Base-by-base conservation (phyloP, 2,888 invertebrate genomes). In the Pristionchus exspectatus region DNA sequence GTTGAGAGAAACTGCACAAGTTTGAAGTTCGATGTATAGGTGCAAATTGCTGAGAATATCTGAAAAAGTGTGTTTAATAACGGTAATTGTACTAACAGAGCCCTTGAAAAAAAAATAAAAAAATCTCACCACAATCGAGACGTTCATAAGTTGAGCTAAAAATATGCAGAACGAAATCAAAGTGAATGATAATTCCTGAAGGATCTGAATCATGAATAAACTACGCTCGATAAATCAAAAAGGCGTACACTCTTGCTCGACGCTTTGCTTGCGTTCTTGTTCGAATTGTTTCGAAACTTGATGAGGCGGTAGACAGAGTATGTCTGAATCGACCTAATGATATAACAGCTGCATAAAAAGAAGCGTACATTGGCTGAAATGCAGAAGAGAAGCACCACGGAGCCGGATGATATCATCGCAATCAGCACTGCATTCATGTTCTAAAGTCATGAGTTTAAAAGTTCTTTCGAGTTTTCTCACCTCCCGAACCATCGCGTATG, bases 91-190 rank as follows among this genome's bases (percentile, higher is more conserved):
- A 54, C 7, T 14, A 54, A 54, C 54, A 54, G 14, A n/a, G n/a
- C n/a, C n/a, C n/a, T n/a, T n/a, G n/a, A n/a, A n/a, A n/a, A n/a
- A n/a, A n/a, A n/a, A n/a, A n/a, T n/a, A n/a, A n/a, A 12, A 5
- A 59, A 21, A 5, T 9, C 77, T 59, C 33, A 85, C 84, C 33
- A 85, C 59, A 59, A 85, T 59, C 0, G 59, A 59, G 33, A 85
- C 56, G 59, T 85, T 85, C 59, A 85, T 59, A 0, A 56, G 16
- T 24, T 85, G 84, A 18, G 84, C 84, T 16, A 59, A 33, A 24
- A 85, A 85, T 21, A 85, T 85, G 59, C 84, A 85, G 84, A 85
- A 85, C 24, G 84, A 85, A 33, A 85, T 85, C 33, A 85, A 21
- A 21, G 84, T 85, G 59, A 85, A 59, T 10, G 84, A 85, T 1